Percentiles rank a stretch among this genome's conserved stretches.
Conservation (phyloP, 2,888 invertebrate species). For the Leuctra nigra region DNA sequence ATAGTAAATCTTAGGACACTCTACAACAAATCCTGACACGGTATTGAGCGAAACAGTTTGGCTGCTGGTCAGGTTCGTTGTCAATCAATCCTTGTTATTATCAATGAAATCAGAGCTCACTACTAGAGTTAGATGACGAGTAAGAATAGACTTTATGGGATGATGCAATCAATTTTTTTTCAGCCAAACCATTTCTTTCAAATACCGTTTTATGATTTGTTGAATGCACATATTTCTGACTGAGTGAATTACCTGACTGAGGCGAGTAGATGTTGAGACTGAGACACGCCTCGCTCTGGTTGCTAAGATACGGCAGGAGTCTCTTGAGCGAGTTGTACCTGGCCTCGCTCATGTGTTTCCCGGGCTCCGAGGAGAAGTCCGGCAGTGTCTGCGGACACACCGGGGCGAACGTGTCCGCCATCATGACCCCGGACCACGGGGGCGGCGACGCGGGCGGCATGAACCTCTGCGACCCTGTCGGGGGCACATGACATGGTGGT, state of each 20-base stretch:
- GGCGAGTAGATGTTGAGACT: conserved; percentile 91
- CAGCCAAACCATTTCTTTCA: too few relatives aligned
- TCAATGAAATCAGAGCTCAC: too few relatives aligned
- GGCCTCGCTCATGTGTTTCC: conserved; percentile 49
- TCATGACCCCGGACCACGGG: conserved; percentile 67
- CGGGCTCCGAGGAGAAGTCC: conserved; percentile 39
- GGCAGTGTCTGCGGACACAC: conserved; percentile 83
- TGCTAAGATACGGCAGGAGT: conserved; percentile 56
- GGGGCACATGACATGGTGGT: conserved; percentile 77
- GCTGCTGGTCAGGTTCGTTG: too few relatives aligned
- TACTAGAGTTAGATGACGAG: too few relatives aligned
- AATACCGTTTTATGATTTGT: too few relatives aligned
- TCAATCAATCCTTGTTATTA: too few relatives aligned
- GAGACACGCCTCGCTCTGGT: conserved; percentile 71
- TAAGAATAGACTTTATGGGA: too few relatives aligned
- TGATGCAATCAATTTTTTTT: too few relatives aligned
- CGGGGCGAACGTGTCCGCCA: conserved; percentile 64
- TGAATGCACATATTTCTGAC: too few relatives aligned
- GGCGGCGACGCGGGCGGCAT: conserved; percentile 82
- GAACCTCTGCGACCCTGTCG: conserved; percentile 65
- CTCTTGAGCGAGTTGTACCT: conserved; percentile 64
- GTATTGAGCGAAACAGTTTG: too few relatives aligned
- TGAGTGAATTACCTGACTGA: conserved; percentile 69
- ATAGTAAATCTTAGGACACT: not conserved
- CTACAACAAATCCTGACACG: not conserved